Evolutionary conservation across 1,140 invertebrate genomes (phyloP).

Genomic region (Habropoda laboriosa): DNA sequence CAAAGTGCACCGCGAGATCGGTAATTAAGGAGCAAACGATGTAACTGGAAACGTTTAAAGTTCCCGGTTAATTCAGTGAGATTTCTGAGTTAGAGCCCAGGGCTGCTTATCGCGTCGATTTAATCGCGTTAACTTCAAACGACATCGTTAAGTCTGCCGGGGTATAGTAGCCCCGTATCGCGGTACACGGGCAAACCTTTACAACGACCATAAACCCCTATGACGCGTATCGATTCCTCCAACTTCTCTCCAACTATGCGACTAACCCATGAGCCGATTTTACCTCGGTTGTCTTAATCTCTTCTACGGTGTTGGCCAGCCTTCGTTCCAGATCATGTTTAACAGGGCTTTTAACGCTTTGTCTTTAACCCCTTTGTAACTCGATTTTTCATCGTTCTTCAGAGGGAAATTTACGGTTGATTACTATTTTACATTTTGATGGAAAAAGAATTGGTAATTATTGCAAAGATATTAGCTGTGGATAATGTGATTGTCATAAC

Average conservation of each 20-base stretch:
- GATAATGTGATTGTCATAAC: too few relatives aligned
- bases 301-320: too few relatives aligned
- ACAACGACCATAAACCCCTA: constrained; percentile 1
- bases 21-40: constrained; percentile 21
- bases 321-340: background rate
- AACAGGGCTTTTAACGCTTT: background rate
- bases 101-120: constrained; percentile 24
- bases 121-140: constrained; percentile 40
- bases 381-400: too few relatives aligned
- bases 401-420: too few relatives aligned
- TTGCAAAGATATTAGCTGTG: too few relatives aligned
- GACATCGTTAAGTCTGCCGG: constrained; percentile 23
- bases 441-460: too few relatives aligned
- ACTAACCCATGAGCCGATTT: background rate
- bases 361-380: too few relatives aligned
- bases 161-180: background rate
- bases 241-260: constrained; percentile 4
- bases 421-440: too few relatives aligned
- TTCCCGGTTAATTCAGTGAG: background rate
- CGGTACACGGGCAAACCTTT: background rate
- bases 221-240: constrained; percentile 14
- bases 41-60: constrained; percentile 24
- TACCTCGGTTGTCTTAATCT: background rate
- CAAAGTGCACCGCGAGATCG: background rate
- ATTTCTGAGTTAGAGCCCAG: background rate